Evolutionary conservation across 2,797 vertebrate genomes (phyloP).

Genomic region (Smutsia gigantea): DNA sequence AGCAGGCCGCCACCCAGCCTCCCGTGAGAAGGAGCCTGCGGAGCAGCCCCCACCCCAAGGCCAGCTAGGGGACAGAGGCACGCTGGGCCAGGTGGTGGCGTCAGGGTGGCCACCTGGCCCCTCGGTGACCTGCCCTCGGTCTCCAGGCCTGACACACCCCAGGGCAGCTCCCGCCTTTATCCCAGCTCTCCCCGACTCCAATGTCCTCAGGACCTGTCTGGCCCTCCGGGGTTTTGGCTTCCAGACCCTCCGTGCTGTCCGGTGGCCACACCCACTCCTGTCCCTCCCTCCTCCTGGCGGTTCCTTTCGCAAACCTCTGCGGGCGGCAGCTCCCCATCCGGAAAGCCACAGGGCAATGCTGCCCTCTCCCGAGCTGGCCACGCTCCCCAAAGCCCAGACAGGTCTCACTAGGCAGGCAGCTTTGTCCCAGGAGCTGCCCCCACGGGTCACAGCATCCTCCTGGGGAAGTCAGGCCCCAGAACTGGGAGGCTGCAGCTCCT

Average conservation of each 20-base stretch:
- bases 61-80: fast-evolving
- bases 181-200: not conserved
- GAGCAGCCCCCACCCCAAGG: not conserved
- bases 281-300: not conserved
- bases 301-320: not conserved
- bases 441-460: not conserved
- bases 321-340: not conserved
- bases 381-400: not conserved
- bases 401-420: not conserved
- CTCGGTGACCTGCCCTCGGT: not conserved
- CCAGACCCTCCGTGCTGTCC: not conserved
- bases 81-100: fast-evolving
- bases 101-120: not conserved
- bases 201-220: not conserved
- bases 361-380: not conserved
- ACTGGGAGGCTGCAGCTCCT: not conserved
- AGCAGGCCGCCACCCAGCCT: not conserved
- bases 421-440: not conserved
- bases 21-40: not conserved
- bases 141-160: not conserved
- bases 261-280: not conserved
- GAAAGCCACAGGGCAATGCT: not conserved
- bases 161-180: not conserved
- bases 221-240: not conserved
- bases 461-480: not conserved